Conservation (phyloP, 2,888 invertebrate genomes). For the Yponomeuta plumbellus region DNA sequence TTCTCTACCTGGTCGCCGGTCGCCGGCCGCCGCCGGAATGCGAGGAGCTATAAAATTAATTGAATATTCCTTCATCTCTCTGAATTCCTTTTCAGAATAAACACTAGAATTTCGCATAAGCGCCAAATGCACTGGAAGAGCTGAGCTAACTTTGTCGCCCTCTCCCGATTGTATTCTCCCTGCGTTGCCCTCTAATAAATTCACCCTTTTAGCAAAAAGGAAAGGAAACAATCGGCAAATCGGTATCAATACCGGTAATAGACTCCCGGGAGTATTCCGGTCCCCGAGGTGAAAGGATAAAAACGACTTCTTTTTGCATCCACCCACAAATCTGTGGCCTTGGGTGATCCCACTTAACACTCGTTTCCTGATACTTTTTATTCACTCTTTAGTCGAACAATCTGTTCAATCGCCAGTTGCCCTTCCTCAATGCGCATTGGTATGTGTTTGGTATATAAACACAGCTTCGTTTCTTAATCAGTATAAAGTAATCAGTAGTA, state of each 20-base stretch:
- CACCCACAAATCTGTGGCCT: background rate
- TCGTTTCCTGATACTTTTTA: background rate
- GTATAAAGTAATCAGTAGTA: no score
- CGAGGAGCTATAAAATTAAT: constrained; percentile 1
- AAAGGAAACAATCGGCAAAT: background rate
- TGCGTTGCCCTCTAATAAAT: background rate
- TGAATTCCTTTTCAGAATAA: background rate
- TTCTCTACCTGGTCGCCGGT: background rate
- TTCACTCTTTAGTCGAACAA: background rate
- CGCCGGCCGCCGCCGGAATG: background rate
- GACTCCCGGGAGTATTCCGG: background rate
- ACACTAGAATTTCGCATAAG: background rate
- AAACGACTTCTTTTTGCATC: background rate
- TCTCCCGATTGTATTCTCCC: background rate
- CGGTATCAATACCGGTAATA: constrained; percentile 1
- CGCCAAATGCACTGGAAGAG: background rate
- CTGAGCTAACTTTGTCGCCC: background rate
- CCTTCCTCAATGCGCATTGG: no score
- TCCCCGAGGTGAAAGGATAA: background rate
- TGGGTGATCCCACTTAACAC: background rate
- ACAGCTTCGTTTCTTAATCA: no score
- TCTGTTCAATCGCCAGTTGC: background rate
- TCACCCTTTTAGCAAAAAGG: background rate
- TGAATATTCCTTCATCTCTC: background rate
- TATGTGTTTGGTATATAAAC: no score